phyloP scores from a whole-genome alignment of 2,888 invertebrate genomes.

The Ochropleura leucogaster region DNA sequence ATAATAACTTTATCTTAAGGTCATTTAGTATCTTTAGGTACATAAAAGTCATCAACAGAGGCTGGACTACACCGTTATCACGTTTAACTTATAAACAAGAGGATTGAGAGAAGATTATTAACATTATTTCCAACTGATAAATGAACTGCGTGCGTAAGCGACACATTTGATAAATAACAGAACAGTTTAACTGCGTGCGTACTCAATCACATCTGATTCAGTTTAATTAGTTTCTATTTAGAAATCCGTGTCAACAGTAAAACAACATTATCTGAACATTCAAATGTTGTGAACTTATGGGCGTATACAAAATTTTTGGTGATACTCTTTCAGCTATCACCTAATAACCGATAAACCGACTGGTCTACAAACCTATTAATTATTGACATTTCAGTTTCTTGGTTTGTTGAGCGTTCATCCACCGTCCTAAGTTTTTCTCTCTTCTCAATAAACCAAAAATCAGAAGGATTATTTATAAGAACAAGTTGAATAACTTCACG shows the following conservation, averaged over 20 bases:
- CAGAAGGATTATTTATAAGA: background rate
- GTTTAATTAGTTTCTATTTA: slow-evolving; percentile 39
- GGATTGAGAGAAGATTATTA: slow-evolving; percentile 40
- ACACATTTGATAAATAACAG: slow-evolving; percentile 47
- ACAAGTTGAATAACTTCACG: slow-evolving; percentile 31
- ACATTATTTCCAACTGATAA: slow-evolving; percentile 60
- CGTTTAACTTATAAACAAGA: slow-evolving; percentile 54
- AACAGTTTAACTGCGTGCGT: slow-evolving; percentile 27
- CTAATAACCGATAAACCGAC: slow-evolving; percentile 14
- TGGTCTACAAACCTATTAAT: background rate
- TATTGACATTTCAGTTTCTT: background rate
- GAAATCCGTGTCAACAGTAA: slow-evolving; percentile 28
- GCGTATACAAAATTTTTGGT: background rate
- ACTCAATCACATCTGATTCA: slow-evolving; percentile 32
- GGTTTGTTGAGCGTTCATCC: background rate
- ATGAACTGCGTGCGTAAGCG: slow-evolving; percentile 54
- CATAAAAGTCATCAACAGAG: slow-evolving; percentile 43
- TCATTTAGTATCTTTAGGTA: slow-evolving; percentile 40
- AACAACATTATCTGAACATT: slow-evolving; percentile 2
- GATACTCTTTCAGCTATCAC: background rate
- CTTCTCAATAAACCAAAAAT: background rate
- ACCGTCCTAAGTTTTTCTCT: background rate
- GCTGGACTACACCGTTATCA: slow-evolving; percentile 46
- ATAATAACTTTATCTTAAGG: slow-evolving; percentile 48
- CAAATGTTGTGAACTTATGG: slow-evolving; percentile 9